A percentile compares a stretch with the other conserved stretches of the same genome.
These are phyloP conservation scores for Enteromius radiatus DNA, from an alignment of 2,797 vertebrate genomes.

Conservation along the genomic window DNA sequence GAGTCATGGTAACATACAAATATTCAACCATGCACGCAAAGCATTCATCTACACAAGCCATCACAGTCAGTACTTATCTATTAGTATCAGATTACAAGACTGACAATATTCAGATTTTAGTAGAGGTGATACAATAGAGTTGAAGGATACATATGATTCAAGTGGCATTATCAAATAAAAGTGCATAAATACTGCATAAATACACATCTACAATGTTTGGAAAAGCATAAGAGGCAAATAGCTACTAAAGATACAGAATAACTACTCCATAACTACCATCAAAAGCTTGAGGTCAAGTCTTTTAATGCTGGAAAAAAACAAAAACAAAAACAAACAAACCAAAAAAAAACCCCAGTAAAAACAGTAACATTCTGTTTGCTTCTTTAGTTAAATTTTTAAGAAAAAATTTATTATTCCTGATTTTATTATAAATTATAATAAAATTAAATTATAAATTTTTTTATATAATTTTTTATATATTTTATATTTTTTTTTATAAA, in stretches of 20 bases:
- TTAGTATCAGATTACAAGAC: conserved; percentile 34
- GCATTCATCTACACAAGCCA: background rate
- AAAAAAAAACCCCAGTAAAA: no score
- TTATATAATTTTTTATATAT: no score
- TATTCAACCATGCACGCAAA: conserved; percentile 27
- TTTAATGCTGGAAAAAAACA: no score
- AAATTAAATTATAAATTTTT: no score
- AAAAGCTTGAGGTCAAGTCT: background rate
- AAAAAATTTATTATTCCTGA: background rate
- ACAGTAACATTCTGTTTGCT: background rate
- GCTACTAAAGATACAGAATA: background rate
- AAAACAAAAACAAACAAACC: no score
- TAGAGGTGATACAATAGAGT: background rate
- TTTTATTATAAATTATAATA: no score
- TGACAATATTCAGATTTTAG: conserved; percentile 19
- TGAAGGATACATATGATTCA: conserved; percentile 1
- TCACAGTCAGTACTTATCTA: conserved; percentile 6
- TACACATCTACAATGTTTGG: background rate
- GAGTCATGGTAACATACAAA: conserved; percentile 11
- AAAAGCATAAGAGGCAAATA: background rate
- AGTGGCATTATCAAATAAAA: background rate
- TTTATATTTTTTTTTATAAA: no score
- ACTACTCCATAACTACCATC: background rate
- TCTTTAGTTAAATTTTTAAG: background rate
- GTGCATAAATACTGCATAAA: background rate